Conservation (phyloP, 2,888 invertebrate species). For the Osedax frankpressi region DNA sequence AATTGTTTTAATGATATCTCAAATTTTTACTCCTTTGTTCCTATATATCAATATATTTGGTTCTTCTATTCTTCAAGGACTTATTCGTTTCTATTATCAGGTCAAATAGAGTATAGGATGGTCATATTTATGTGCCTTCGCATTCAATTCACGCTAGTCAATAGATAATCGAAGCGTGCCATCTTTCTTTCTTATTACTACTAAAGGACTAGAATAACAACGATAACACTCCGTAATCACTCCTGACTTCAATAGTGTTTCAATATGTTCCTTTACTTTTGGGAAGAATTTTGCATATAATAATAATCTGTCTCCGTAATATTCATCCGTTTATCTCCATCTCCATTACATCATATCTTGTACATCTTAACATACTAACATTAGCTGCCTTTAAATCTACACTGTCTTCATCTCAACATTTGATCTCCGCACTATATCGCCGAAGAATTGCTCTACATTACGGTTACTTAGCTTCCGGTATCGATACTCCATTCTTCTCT, state of each 20-base stretch:
- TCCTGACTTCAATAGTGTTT: not conserved
- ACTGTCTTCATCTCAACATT: not conserved
- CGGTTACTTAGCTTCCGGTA: conserved; percentile 5
- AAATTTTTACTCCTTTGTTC: not conserved
- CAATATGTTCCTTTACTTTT: not conserved
- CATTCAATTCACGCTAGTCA: not conserved
- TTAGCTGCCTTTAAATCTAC: not conserved
- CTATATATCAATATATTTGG: not conserved
- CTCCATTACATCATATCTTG: not conserved
- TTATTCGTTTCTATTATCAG: not conserved
- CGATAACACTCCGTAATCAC: not conserved
- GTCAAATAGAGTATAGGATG: not conserved
- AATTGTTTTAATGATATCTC: not conserved
- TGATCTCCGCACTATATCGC: not conserved
- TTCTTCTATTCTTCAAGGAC: not conserved
- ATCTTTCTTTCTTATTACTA: not conserved
- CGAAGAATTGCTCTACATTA: not conserved
- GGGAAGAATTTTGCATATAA: not conserved
- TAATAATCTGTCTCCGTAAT: not conserved
- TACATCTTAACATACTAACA: not conserved
- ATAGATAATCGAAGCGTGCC: not conserved
- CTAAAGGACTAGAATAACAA: not conserved
- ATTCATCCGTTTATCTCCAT: not conserved
- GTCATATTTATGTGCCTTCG: not conserved
- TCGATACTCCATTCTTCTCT: not conserved